These are phyloP conservation scores for Philypnodon macrostomus DNA, from an alignment of 2,797 vertebrate species.

Conservation along the genomic window DNA sequence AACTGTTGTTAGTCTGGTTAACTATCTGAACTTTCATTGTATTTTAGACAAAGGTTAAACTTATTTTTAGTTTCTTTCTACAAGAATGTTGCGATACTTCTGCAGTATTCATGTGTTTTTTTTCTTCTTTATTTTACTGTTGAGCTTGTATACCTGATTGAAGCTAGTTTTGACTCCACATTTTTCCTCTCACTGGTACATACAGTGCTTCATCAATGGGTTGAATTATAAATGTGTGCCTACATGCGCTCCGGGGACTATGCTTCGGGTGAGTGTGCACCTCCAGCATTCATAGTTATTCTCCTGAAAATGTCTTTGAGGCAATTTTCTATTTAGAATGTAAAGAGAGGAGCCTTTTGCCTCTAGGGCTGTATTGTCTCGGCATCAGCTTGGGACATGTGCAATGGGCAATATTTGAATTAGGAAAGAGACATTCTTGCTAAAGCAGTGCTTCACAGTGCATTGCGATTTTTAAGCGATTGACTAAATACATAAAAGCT, in stretches of 20 bases:
- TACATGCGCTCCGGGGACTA: slow-evolving; percentile 21
- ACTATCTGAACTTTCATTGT: too few relatives aligned
- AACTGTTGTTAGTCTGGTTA: too few relatives aligned
- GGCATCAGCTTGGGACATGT: slow-evolving; percentile 1
- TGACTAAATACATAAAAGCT: not conserved
- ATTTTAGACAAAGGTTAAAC: too few relatives aligned
- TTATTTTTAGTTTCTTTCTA: too few relatives aligned
- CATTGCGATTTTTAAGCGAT: not conserved
- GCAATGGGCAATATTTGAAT: slow-evolving; percentile 7
- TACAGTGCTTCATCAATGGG: slow-evolving; percentile 34
- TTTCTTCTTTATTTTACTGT: too few relatives aligned
- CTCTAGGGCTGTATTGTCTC: not conserved
- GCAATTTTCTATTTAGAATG: slow-evolving; percentile 26
- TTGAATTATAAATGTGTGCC: slow-evolving; percentile 39
- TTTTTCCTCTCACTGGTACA: slow-evolving; percentile 31
- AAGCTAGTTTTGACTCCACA: slow-evolving; percentile 35
- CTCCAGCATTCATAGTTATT: slow-evolving; percentile 39
- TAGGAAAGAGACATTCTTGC: slow-evolving; percentile 5
- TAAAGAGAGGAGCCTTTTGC: slow-evolving; percentile 30
- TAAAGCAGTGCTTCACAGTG: not conserved
- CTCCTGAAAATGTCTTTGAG: slow-evolving; percentile 48
- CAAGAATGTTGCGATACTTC: too few relatives aligned
- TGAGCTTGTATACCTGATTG: slow-evolving; percentile 41
- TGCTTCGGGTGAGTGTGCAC: slow-evolving; percentile 45
- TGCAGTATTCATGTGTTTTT: too few relatives aligned